Conservation (phyloP, 2,113 vertebrate species). For the Ptilonorhynchus violaceus region DNA sequence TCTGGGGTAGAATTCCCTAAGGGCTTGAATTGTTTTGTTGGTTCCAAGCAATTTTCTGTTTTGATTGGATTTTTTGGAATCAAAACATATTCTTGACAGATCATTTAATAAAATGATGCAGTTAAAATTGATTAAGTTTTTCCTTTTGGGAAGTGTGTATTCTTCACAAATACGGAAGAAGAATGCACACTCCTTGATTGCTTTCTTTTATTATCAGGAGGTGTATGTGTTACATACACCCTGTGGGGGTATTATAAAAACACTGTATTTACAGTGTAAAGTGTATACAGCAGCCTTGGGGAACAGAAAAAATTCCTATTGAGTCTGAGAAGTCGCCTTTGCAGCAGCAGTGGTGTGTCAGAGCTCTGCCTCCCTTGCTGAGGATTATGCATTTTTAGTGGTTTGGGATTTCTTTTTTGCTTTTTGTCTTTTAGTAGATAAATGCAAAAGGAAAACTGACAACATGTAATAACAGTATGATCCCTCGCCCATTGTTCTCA, state of each 20-base stretch:
- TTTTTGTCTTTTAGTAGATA: not conserved
- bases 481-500: not conserved
- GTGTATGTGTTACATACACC: not conserved
- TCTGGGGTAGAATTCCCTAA: not conserved
- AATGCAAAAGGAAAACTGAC: not conserved
- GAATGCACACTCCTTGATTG: not conserved
- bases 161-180: not conserved
- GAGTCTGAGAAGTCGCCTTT: not conserved
- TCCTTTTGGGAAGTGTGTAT: not conserved
- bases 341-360: not conserved
- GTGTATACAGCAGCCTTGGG: not conserved
- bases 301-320: not conserved
- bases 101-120: slow-evolving; percentile 27
- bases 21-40: not conserved
- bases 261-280: not conserved
- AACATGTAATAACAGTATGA: not conserved
- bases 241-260: not conserved
- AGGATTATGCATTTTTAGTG: not conserved
- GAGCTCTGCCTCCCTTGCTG: not conserved
- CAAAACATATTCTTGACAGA: not conserved
- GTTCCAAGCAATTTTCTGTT: not conserved
- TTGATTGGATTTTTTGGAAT: not conserved
- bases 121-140: not conserved
- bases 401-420: not conserved
- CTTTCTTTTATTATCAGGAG: not conserved